Percentiles rank a stretch among this genome's conserved stretches.
phyloP scores from a whole-genome alignment of 2,113 vertebrate species.

The Pipa parva region DNA sequence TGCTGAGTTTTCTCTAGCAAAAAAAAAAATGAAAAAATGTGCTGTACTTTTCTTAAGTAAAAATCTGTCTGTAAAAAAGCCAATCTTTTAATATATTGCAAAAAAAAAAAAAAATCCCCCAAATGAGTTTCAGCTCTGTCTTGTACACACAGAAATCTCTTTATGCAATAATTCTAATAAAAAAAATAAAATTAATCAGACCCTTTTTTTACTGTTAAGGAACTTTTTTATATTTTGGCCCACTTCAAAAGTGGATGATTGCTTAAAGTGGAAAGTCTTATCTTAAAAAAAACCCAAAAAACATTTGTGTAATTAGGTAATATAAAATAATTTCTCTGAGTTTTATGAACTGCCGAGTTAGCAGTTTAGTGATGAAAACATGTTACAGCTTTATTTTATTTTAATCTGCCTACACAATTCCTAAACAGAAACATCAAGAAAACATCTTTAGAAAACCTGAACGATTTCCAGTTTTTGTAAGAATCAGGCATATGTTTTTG shows the following conservation, averaged over 20 bases:
- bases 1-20: no score
- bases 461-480: conserved; percentile 11
- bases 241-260: conserved; percentile 10
- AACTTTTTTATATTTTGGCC: not conserved
- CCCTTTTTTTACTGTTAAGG: not conserved
- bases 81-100: no score
- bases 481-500: conserved; percentile 5
- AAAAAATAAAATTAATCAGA: conserved; percentile 8
- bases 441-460: not conserved
- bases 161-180: not conserved
- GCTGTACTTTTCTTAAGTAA: no score
- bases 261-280: conserved; percentile 3
- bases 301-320: no score
- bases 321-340: conserved; percentile 17
- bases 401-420: not conserved
- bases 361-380: not conserved
- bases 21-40: no score
- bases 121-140: not conserved
- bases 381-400: not conserved
- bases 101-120: no score
- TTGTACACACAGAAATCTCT: not conserved
- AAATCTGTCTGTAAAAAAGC: no score
- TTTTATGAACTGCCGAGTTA: conserved; percentile 1
- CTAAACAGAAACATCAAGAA: conserved; percentile 2
- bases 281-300: no score